Conservation (phyloP, 2,113 vertebrate genomes). For the Axis porcinus region DNA sequence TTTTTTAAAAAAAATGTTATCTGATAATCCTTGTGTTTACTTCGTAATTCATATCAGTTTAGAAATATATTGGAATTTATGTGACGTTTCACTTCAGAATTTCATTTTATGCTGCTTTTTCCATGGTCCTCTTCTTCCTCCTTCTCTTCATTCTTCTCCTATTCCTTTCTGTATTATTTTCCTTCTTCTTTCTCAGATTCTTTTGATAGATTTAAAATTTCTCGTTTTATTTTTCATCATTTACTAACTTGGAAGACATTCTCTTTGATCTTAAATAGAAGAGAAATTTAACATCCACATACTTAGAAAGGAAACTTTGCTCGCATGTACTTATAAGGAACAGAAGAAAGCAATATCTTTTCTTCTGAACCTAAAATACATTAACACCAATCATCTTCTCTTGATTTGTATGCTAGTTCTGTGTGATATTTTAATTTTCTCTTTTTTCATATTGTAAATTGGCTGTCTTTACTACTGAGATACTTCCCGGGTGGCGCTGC, state of each 20-base stretch:
- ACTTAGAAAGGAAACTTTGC: not conserved
- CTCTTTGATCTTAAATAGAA: not conserved
- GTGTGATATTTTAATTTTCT: not conserved
- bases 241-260: not conserved
- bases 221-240: not conserved
- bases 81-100: not conserved
- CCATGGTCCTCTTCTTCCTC: not conserved
- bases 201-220: not conserved
- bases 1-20: not conserved
- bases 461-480: not conserved
- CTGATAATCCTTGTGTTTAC: not conserved
- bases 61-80: not conserved
- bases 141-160: too few species aligned
- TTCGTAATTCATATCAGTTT: not conserved
- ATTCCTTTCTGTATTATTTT: not conserved
- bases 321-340: not conserved
- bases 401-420: not conserved
- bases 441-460: not conserved
- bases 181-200: not conserved
- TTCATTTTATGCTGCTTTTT: not conserved
- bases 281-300: not conserved
- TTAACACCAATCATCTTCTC: not conserved
- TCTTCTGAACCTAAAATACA: not conserved
- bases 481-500: not conserved
- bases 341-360: not conserved